Evolutionary conservation across 1,140 invertebrate species (phyloP).

Genomic region (Macrobrachium rosenbergii): DNA sequence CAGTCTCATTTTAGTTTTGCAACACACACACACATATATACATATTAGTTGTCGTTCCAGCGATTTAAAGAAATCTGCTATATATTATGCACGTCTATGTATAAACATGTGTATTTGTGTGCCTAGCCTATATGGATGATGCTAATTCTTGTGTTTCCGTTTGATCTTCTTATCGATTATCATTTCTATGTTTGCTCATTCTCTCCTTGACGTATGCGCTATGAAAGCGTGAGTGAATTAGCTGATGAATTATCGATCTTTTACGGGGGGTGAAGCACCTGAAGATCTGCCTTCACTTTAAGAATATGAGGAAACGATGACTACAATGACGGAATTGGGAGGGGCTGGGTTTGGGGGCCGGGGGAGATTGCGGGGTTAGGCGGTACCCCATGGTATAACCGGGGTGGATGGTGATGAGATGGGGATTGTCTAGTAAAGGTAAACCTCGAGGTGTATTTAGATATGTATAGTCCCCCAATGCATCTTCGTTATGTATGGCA

Average conservation of each 20-base stretch:
- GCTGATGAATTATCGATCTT: constrained; percentile 36
- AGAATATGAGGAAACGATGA: background rate
- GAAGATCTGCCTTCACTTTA: background rate
- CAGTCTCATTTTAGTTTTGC: too few species aligned
- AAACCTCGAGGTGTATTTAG: background rate
- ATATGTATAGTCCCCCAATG: too few species aligned
- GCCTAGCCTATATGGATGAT: background rate
- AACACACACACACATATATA: background rate
- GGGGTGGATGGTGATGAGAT: background rate
- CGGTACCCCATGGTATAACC: too few species aligned
- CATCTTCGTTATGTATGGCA: background rate
- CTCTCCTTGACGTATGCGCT: constrained; percentile 12
- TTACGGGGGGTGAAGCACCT: constrained; percentile 7
- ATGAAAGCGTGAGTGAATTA: constrained; percentile 36
- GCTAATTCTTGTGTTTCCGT: background rate
- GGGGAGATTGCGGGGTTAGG: background rate
- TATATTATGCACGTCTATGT: background rate
- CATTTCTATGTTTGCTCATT: constrained; percentile 20
- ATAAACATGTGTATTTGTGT: background rate
- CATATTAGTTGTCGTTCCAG: background rate
- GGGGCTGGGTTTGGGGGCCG: background rate
- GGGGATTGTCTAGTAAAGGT: background rate
- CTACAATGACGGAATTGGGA: background rate
- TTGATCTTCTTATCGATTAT: background rate
- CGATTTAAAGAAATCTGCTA: background rate